Conservation (phyloP, 2,113 vertebrate genomes). For the Poecilia latipinna region DNA sequence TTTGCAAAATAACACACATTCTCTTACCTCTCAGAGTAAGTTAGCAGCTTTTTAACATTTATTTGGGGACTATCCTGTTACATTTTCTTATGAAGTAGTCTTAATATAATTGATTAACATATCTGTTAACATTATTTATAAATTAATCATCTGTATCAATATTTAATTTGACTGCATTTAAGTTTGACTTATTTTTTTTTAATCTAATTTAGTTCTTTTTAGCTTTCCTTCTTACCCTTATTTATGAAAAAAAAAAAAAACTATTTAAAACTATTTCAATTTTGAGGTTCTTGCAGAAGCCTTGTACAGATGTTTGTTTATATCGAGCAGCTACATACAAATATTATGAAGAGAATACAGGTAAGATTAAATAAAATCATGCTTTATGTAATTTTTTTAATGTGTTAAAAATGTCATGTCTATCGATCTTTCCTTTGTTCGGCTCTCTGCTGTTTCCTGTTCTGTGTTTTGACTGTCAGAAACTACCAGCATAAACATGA, state of each 20-base stretch:
- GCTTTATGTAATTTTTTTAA: not conserved
- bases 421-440: not conserved
- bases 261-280: not conserved
- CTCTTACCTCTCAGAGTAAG: not conserved
- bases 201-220: too few species aligned
- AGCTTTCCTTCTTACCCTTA: too few species aligned
- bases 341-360: not conserved
- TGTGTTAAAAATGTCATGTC: not conserved
- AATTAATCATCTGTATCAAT: not conserved
- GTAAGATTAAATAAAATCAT: not conserved
- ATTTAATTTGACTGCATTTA: not conserved
- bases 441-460: not conserved
- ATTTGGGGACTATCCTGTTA: not conserved
- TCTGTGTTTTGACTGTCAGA: conserved; percentile 6
- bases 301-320: too few species aligned
- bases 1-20: not conserved
- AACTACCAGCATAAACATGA: not conserved
- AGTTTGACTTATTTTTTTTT: too few species aligned
- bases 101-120: not conserved
- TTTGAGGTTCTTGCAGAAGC: not conserved
- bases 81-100: not conserved
- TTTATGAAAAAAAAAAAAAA: not conserved
- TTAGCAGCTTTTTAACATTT: not conserved
- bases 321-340: not conserved
- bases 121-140: not conserved